phyloP scores from a whole-genome alignment of 2,888 invertebrate genomes.

The Agriopis leucophaearia region DNA sequence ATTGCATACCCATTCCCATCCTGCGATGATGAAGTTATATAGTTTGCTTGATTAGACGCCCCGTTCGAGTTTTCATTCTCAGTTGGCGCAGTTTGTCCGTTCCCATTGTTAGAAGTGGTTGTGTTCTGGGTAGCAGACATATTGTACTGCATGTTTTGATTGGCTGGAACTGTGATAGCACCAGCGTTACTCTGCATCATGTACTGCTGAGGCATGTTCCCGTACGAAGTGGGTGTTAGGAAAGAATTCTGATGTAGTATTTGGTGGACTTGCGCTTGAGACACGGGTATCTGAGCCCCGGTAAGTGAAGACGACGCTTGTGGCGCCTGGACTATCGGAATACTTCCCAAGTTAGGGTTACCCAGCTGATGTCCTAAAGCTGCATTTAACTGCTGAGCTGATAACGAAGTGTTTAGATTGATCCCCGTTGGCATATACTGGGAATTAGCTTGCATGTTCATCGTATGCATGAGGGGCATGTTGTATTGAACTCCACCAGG shows the following conservation, averaged over 20 bases:
- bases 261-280: constrained; percentile 73
- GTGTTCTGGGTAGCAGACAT: constrained; percentile 64
- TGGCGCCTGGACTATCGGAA: constrained; percentile 77
- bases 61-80: constrained; percentile 69
- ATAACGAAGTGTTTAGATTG: constrained; percentile 76
- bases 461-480: constrained; percentile 73
- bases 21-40: constrained; percentile 79
- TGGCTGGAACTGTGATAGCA: constrained; percentile 65
- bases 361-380: constrained; percentile 74
- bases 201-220: constrained; percentile 73
- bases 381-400: constrained; percentile 79
- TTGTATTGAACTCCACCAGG: constrained; percentile 79
- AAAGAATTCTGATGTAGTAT: constrained; percentile 72
- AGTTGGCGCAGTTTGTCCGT: constrained; percentile 60
- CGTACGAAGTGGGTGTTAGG: constrained; percentile 73
- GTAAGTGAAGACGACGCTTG: constrained; percentile 69
- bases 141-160: constrained; percentile 72
- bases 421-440: constrained; percentile 78
- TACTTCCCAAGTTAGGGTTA: constrained; percentile 71
- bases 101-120: constrained; percentile 64
- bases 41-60: constrained; percentile 70
- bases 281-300: constrained; percentile 64
- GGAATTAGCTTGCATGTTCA: constrained; percentile 76
- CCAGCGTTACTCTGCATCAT: constrained; percentile 74
- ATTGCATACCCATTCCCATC: constrained; percentile 66